Base-by-base conservation (phyloP, 2,888 invertebrate species). In the Masnerella sp. region DNA sequence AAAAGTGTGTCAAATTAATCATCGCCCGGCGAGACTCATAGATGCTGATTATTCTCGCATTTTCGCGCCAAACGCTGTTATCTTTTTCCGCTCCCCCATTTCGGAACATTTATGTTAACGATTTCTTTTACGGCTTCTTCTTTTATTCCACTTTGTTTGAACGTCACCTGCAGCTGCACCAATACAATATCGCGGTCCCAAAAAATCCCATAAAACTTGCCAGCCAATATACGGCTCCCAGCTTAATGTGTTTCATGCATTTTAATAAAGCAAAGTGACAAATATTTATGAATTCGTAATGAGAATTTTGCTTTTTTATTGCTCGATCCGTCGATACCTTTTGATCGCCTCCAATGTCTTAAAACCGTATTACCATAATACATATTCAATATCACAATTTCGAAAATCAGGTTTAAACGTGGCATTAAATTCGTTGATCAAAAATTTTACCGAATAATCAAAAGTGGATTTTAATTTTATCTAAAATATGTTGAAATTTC, bases 131-230 rank as follows among this genome's bases (percentile, higher is more conserved):
- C 51, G 32, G 18, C 22, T 40, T 5, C 51, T 62, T 51, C 58
- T 51, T 51, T 38, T 42, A 51, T 62, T 62, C 22, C 32, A 62
- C 61, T 62, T 62, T 62, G 51, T 62, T 51, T 20, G 61, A 51
- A 51, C 61, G 61, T 62, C 61, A 62, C 30, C 30, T 40, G 49
- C 61, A 62, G 61, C 61, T 51, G 51, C 12, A 51, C 61, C 28
- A 17, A 62, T 62, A 62, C 61, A 62, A 62, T 51, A 62, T 62
- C 38, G 28, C 9, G 14, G 47, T 28, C 47, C 38, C 38, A 47
- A 59, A 59, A 59, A 59, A 58, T 20, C 14, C 43, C 43, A 43
- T 58, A 58, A 43, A 58, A 58, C 58, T 34, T 58, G 28, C n/a
- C 7, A 7, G 11, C 32, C 20, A 56, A 58, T 58, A 45, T 45